Evolutionary conservation across 2,888 invertebrate genomes (phyloP).

Genomic region (Syrista parreyssii): DNA sequence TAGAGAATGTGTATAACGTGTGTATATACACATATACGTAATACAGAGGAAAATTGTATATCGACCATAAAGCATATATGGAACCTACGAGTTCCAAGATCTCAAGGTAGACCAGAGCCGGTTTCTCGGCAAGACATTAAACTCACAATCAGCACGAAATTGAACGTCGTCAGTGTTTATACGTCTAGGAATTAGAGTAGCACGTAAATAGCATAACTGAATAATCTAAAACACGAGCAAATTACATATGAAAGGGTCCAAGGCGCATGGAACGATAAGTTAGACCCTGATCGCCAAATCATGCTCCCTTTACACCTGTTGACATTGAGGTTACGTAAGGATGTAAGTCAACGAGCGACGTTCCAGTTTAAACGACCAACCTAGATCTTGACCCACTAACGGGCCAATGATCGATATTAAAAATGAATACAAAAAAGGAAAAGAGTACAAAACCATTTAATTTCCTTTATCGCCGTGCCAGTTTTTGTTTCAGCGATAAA

Average conservation of each 20-base stretch:
- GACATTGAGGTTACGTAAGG: background rate
- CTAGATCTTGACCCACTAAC: background rate
- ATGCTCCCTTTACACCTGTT: background rate
- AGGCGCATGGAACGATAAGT: background rate
- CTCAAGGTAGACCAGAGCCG: conserved; percentile 24
- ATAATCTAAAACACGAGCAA: background rate
- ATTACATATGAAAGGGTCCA: background rate
- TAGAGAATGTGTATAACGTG: background rate
- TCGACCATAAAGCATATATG: background rate
- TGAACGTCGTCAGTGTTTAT: conserved; percentile 22
- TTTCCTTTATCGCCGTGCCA: background rate
- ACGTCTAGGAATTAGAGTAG: conserved; percentile 25
- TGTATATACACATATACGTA: background rate
- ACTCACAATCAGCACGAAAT: conserved; percentile 19
- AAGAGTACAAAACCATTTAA: too few relatives aligned
- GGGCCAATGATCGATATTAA: background rate
- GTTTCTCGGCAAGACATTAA: conserved; percentile 27
- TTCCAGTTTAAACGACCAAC: background rate
- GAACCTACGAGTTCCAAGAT: background rate
- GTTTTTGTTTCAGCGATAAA: background rate
- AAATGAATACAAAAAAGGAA: background rate
- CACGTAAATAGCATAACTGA: conserved; percentile 19
- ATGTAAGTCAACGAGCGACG: background rate
- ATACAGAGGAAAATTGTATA: background rate
- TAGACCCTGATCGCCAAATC: background rate